phyloP scores from a whole-genome alignment of 2,797 vertebrate species.

The Oreochromis mossambicus region DNA sequence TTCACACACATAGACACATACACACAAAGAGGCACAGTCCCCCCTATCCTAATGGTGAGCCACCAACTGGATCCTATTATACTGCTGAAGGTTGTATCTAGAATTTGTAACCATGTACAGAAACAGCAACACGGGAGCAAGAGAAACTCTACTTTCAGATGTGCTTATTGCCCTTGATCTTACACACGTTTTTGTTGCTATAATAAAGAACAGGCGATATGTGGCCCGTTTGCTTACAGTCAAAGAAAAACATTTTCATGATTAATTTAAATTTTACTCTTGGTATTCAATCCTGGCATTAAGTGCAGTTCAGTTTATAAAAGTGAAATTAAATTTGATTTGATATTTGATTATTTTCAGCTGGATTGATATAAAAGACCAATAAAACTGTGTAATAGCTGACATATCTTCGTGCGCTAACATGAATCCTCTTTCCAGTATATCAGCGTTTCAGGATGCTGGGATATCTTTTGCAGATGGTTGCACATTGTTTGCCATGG shows the following conservation, averaged over 20 bases:
- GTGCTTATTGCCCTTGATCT: not conserved
- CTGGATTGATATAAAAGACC: not conserved
- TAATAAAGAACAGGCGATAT: not conserved
- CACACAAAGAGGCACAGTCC: slow-evolving; percentile 7
- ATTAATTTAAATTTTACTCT: not conserved
- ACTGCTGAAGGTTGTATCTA: slow-evolving; percentile 4
- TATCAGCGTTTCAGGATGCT: not conserved
- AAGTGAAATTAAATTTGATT: not conserved
- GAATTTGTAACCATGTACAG: not conserved
- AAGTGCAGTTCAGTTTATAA: not conserved
- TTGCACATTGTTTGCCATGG: not conserved
- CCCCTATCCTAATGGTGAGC: slow-evolving; percentile 1
- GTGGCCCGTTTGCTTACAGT: not conserved
- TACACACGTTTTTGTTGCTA: not conserved
- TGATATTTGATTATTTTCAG: not conserved
- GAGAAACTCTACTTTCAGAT: not conserved
- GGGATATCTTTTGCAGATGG: not conserved
- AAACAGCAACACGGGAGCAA: not conserved
- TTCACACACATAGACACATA: not conserved
- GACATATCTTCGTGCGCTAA: not conserved
- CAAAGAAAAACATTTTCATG: not conserved
- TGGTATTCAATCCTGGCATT: not conserved
- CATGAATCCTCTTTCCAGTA: not conserved
- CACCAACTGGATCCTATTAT: slow-evolving; percentile 27
- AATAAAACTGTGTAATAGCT: not conserved